These are phyloP conservation scores for Hemaris fuciformis DNA, from an alignment of 2,888 invertebrate genomes.

Conservation along the genomic window DNA sequence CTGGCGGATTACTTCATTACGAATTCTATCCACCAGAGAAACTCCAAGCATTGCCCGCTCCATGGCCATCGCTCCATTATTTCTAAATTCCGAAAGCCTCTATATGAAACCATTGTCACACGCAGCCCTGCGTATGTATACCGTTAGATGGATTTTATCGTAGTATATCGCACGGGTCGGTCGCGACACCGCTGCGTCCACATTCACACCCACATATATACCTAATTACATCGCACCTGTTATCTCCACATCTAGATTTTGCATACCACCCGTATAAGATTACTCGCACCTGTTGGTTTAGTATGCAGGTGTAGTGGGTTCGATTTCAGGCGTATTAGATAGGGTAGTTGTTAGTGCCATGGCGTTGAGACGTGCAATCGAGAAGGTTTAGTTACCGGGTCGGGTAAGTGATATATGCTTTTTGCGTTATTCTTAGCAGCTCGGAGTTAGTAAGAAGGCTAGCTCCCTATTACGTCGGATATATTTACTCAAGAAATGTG, in stretches of 20 bases:
- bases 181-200: slow-evolving; percentile 9
- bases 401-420: no score
- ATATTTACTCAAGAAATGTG: no score
- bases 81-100: neutral
- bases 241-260: neutral
- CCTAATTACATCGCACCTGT: neutral
- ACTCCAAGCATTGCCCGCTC: no score
- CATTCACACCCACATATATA: neutral
- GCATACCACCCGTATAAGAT: neutral
- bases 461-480: no score
- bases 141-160: slow-evolving; percentile 23
- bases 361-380: no score
- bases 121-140: slow-evolving; percentile 24
- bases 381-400: no score
- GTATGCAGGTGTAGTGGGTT: no score
- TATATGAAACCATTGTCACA: neutral
- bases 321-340: neutral
- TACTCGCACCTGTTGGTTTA: neutral
- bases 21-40: no score
- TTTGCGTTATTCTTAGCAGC: no score
- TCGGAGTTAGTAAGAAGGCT: no score
- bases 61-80: neutral
- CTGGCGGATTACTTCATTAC: no score
- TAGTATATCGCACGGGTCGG: slow-evolving; percentile 18
- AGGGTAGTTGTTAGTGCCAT: no score